Conservation (phyloP, 1,140 invertebrate genomes). For the Microvelia longipes region DNA sequence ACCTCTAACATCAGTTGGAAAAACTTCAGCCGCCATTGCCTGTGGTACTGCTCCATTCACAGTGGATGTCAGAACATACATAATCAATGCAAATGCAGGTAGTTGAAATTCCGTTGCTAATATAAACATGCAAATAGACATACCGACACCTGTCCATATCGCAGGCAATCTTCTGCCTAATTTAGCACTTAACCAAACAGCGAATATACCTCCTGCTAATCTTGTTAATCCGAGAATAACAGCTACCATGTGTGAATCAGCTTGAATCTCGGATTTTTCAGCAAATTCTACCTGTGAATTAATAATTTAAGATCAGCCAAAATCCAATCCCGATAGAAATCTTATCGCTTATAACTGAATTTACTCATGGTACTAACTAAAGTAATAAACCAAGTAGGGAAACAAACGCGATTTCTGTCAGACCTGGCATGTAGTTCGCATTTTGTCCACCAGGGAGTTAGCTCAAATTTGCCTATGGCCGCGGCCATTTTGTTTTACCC, state of each 20-base stretch:
- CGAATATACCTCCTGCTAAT: neutral
- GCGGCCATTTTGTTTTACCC: too few relatives aligned
- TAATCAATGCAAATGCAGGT: neutral
- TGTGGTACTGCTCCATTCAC: neutral
- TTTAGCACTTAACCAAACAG: neutral
- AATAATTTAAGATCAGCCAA: too few relatives aligned
- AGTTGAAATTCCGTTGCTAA: neutral
- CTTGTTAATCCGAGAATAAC: neutral
- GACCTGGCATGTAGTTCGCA: too few relatives aligned
- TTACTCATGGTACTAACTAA: too few relatives aligned
- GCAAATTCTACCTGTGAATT: neutral
- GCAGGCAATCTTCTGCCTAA: neutral
- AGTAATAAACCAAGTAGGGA: too few relatives aligned
- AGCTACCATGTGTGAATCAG: neutral
- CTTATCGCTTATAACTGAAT: too few relatives aligned
- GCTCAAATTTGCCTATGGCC: too few relatives aligned
- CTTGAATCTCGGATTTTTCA: neutral
- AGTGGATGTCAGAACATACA: conserved; percentile 2
- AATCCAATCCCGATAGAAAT: too few relatives aligned
- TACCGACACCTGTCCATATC: neutral
- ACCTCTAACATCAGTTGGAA: neutral
- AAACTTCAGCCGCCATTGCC: neutral
- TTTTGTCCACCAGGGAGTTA: too few relatives aligned
- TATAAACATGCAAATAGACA: neutral
- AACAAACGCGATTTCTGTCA: too few relatives aligned